These are phyloP conservation scores for Hoplias malabaricus DNA, from an alignment of 2,113 vertebrate genomes.

Conservation along the genomic window DNA sequence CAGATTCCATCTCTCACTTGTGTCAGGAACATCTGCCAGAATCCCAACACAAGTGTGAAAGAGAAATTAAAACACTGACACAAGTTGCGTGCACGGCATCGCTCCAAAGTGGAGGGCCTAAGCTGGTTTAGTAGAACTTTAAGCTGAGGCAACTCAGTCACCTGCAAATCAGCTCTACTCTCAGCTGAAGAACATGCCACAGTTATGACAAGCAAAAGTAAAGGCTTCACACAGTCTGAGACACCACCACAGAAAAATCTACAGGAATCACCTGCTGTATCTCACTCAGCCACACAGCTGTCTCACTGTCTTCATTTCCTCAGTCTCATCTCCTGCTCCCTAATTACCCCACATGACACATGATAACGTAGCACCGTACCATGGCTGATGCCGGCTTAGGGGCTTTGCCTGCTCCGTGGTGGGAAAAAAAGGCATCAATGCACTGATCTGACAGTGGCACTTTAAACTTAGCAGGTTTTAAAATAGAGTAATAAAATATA, in stretches of 20 bases:
- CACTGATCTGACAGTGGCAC: too few species aligned
- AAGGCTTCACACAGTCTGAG: neutral
- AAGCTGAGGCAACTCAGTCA: neutral
- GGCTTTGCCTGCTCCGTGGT: neutral
- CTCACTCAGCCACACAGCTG: neutral
- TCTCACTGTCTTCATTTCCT: neutral
- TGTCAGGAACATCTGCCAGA: neutral
- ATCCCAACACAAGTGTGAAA: neutral
- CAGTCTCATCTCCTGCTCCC: neutral
- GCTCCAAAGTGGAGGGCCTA: neutral
- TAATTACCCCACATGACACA: neutral
- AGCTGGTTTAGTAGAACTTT: neutral
- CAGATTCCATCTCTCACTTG: neutral
- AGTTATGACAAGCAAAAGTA: neutral
- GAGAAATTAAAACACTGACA: neutral
- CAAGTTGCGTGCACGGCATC: neutral
- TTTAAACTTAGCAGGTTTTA: too few species aligned
- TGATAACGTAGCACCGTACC: slow-evolving; percentile 20
- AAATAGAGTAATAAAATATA: too few species aligned
- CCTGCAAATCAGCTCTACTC: slow-evolving; percentile 9
- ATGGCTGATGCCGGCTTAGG: slow-evolving; percentile 14
- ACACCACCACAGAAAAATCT: neutral
- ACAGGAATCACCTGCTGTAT: neutral
- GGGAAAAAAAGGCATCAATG: neutral
- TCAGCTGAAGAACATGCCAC: slow-evolving; percentile 2